Evolutionary conservation across 2,888 invertebrate species (phyloP), one percentile per base, ranked within the genome.

Genomic region (Microplitis deprimator): DNA sequence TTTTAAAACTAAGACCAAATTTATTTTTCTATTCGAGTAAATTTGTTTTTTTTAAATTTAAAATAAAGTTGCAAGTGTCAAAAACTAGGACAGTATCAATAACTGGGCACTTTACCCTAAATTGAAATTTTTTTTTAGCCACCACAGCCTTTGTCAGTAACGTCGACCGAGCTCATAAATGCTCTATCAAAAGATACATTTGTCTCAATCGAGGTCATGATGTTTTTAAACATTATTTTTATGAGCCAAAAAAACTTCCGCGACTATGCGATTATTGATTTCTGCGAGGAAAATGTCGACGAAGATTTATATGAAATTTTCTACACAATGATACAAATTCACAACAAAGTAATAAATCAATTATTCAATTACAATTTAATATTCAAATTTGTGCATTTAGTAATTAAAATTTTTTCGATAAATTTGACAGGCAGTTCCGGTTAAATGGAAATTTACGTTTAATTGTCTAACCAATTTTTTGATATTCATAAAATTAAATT

Each of bases 381-480:
- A 10, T 41, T 41, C 10, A 10, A 7, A 41, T 41, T 10, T 50
- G 3, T 50, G 13, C 1, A 50, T 50, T 50, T 50, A 50, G 13
- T 50, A 50, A 50, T 13, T 13, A 3, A 13, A 50, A 50, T 50
- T 10, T 8, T 8, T 13, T 29, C 4, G 3, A 13, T 50, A 50
- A 50, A 50, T 68, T 62, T 62, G 5, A 10, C 50, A 73, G 73
- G 17, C 62, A 3, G 5, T 20, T 3, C 40, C 74, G 10, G 16
- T 20, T 59, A 7, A 17, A 4, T 77, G 79, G 38, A 77, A 83
- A 10, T 6, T 79, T 0, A 79, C 78, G 10, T 84, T 81, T 68
- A 70, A 68, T 29, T 82, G 81, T 67, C 70, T 85, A 1, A 10
- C 41, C 4, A 77, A 65, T 2, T 20, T 82, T 1, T 59, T 85